Evolutionary conservation across 1,140 invertebrate species (phyloP).

Genomic region (Mizuhopecten yessoensis): DNA sequence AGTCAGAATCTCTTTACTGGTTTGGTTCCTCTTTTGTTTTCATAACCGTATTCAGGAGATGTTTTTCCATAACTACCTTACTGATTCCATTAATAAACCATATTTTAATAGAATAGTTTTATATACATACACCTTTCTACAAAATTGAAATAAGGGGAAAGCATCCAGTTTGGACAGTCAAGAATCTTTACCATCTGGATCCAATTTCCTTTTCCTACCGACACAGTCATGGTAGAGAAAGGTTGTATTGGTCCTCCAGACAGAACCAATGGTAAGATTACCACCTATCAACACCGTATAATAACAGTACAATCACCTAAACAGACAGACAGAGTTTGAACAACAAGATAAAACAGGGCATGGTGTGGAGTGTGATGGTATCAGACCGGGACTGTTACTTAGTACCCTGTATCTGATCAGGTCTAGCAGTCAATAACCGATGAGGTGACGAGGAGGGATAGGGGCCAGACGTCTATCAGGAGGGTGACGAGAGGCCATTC

Average conservation of each 20-base stretch:
- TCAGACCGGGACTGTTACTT: neutral
- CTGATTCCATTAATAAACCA: too few species aligned
- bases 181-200: too few species aligned
- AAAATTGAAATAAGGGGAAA: too few species aligned
- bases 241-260: slow-evolving; percentile 26
- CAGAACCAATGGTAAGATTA: neutral
- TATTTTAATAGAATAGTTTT: too few species aligned
- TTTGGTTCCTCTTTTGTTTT: too few species aligned
- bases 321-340: neutral
- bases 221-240: neutral
- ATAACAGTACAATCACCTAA: neutral
- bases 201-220: too few species aligned
- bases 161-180: too few species aligned
- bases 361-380: neutral
- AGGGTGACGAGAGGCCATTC: neutral
- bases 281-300: too few species aligned
- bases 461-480: neutral
- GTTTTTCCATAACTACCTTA: too few species aligned
- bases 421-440: neutral
- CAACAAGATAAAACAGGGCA: neutral
- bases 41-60: too few species aligned
- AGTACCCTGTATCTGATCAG: neutral
- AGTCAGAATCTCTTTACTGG: too few species aligned
- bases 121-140: too few species aligned
- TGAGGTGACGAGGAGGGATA: neutral